Evolutionary conservation across 2,888 invertebrate genomes (phyloP).

Genomic region (Plebejus argus): DNA sequence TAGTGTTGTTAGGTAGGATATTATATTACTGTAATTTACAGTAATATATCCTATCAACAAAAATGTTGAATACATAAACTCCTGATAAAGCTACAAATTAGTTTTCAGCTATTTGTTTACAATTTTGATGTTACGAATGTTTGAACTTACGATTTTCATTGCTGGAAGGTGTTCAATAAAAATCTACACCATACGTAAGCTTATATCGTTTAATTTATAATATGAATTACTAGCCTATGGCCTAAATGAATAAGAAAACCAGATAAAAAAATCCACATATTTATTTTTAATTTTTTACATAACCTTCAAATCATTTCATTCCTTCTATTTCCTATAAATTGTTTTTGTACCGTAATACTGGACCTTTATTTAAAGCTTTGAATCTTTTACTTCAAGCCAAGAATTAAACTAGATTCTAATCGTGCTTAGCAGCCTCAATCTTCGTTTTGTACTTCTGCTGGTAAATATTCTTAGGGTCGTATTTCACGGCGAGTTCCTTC

Average conservation of each 20-base stretch:
- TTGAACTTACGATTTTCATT: neutral
- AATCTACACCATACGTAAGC: neutral
- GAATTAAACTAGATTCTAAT: neutral
- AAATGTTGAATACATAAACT: too few species aligned
- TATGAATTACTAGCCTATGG: neutral
- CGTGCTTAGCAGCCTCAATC: slow-evolving; percentile 55
- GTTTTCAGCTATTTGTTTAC: neutral
- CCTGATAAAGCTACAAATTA: neutral
- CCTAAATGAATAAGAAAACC: neutral
- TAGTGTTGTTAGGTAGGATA: too few species aligned
- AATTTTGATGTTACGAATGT: neutral
- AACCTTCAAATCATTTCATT: neutral
- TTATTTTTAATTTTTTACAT: neutral
- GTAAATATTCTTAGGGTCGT: slow-evolving; percentile 86
- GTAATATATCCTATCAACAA: too few species aligned
- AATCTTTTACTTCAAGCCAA: neutral
- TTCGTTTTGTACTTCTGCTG: slow-evolving; percentile 82
- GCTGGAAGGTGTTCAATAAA: neutral
- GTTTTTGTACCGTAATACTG: slow-evolving; percentile 34
- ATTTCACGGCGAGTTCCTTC: slow-evolving; percentile 84
- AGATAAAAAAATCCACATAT: neutral
- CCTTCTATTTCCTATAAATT: neutral
- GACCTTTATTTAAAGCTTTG: neutral
- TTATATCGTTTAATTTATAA: neutral
- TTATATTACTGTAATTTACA: too few species aligned